A percentile compares a stretch with the other conserved stretches of the same genome.
phyloP scores from a whole-genome alignment of 2,113 vertebrate species.

The Phalacrocorax carbo region DNA sequence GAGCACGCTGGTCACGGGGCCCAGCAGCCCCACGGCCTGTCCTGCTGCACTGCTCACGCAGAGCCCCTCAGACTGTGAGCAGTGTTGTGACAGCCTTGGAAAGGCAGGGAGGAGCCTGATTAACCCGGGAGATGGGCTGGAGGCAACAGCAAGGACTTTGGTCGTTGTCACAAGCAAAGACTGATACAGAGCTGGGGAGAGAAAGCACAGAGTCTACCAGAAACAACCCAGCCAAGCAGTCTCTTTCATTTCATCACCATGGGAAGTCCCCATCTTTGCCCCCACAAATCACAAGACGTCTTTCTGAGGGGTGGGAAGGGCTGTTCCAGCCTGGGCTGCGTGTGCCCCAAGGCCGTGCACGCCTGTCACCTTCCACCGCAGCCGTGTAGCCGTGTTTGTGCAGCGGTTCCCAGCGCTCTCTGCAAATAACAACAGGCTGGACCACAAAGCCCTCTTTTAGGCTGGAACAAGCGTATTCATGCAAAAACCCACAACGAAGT shows the following conservation, averaged over 20 bases:
- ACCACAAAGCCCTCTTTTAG: neutral
- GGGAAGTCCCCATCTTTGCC: neutral
- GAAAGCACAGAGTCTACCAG: neutral
- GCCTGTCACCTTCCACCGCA: neutral
- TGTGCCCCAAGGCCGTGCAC: neutral
- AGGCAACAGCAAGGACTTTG: neutral
- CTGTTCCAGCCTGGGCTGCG: neutral
- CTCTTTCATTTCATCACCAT: neutral
- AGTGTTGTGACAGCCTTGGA: neutral
- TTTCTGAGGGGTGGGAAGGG: neutral
- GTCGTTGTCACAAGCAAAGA: neutral
- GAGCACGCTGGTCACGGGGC: rapidly evolving
- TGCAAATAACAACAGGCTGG: neutral
- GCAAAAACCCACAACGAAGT: neutral
- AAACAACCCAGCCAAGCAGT: neutral
- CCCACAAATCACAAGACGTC: neutral
- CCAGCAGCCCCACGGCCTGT: neutral
- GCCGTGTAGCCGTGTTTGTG: rapidly evolving
- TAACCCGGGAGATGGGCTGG: neutral
- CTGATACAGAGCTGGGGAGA: neutral
- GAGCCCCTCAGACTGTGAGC: neutral
- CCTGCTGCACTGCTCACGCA: neutral
- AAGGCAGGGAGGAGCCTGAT: neutral
- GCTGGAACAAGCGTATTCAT: neutral
- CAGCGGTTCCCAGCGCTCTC: neutral